Conservation (phyloP, 1,140 invertebrate genomes). For the Neodiprion pinetum region DNA sequence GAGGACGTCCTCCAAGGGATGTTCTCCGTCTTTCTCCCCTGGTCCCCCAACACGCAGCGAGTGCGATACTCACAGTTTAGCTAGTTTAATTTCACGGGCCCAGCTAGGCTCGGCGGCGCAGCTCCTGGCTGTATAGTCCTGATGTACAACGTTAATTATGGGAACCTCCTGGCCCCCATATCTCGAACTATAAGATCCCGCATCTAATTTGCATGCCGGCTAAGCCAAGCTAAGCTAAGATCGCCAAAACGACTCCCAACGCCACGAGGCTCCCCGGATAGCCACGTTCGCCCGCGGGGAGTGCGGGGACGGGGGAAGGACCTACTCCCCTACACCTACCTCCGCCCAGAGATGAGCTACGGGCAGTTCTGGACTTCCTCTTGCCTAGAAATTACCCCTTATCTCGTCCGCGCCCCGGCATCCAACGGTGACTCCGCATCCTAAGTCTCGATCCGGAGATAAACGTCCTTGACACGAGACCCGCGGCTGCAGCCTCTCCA, state of each 20-base stretch:
- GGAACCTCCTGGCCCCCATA: conserved; percentile 29
- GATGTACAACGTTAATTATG: conserved; percentile 24
- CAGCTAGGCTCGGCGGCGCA: background rate
- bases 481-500: conserved; percentile 2
- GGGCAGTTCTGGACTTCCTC: conserved; percentile 52
- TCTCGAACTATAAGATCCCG: conserved; percentile 41
- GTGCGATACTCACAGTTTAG: background rate
- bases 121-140: background rate
- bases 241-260: conserved; percentile 43
- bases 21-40: too few relatives aligned
- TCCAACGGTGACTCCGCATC: conserved; percentile 44
- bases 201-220: conserved; percentile 51
- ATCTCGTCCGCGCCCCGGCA: conserved; percentile 40
- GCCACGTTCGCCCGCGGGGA: conserved; percentile 12
- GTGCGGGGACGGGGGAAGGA: conserved; percentile 25
- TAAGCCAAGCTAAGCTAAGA: conserved; percentile 42
- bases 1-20: too few relatives aligned
- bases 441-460: conserved; percentile 57
- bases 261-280: background rate
- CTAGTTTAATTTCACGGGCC: background rate
- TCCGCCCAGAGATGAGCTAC: conserved; percentile 53
- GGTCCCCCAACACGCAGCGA: too few relatives aligned
- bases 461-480: conserved; percentile 37
- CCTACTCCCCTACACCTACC: conserved; percentile 11
- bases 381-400: conserved; percentile 56